A percentile compares a stretch with the other conserved stretches of the same genome.
These are phyloP conservation scores for Macaca nemestrina DNA, from an alignment of 2,113 vertebrate species.

Conservation along the genomic window DNA sequence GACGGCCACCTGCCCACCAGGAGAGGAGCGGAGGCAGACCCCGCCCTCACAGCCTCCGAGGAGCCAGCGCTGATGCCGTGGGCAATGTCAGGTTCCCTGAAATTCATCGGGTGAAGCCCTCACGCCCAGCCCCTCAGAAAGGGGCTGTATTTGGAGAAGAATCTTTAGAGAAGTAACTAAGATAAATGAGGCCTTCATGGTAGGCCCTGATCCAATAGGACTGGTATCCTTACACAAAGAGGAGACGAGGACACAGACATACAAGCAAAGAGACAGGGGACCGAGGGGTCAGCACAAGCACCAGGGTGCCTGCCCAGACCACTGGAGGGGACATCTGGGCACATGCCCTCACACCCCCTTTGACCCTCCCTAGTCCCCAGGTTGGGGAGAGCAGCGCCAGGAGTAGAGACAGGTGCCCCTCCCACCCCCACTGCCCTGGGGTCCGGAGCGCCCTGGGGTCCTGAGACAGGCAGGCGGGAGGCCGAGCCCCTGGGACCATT, in stretches of 20 bases:
- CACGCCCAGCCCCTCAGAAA: background rate
- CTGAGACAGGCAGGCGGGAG: background rate
- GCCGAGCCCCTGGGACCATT: background rate
- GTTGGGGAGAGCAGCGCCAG: fast-evolving
- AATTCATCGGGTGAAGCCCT: background rate
- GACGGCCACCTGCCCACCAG: no score
- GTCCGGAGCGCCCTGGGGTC: background rate
- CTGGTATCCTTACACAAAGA: background rate
- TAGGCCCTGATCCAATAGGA: background rate
- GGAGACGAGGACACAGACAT: background rate
- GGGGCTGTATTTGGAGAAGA: background rate
- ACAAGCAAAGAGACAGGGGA: background rate
- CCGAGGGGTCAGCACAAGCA: background rate
- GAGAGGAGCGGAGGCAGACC: no score
- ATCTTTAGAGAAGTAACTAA: background rate
- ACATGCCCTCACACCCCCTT: background rate
- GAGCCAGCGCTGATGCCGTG: background rate
- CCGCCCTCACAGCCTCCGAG: background rate
- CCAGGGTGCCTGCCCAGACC: background rate
- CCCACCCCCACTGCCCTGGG: background rate
- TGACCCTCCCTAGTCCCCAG: background rate
- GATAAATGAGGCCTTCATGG: background rate
- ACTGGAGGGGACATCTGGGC: background rate
- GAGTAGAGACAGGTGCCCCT: background rate
- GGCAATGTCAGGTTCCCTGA: background rate